Conservation (phyloP, 2,113 vertebrate species). For the Perognathus longimembris region DNA sequence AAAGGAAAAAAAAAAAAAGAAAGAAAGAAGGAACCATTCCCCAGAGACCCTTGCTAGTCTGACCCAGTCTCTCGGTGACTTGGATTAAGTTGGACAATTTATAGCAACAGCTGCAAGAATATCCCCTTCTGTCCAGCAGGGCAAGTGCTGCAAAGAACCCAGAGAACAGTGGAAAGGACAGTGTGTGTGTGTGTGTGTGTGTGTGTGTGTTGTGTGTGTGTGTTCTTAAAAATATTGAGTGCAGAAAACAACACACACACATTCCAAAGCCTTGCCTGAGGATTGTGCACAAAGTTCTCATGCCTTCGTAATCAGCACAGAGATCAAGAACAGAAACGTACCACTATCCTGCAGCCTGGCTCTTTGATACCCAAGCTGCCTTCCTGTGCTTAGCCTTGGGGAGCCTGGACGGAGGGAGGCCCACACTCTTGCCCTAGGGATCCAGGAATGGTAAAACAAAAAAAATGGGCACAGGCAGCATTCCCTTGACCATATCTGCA, state of each 20-base stretch:
- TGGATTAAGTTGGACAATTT: slow-evolving; percentile 22
- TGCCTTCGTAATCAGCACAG: not conserved
- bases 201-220: not conserved
- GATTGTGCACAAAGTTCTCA: not conserved
- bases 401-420: not conserved
- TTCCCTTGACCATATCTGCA: not conserved
- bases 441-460: not conserved
- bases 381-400: not conserved
- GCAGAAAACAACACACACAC: not conserved
- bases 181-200: not conserved
- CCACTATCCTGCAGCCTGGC: not conserved
- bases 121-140: not conserved
- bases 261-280: not conserved
- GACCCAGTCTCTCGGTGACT: not conserved
- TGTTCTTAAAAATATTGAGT: not conserved
- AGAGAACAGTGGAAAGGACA: not conserved
- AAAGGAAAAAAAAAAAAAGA: not conserved
- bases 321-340: not conserved
- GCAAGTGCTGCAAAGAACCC: not conserved
- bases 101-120: slow-evolving; percentile 8
- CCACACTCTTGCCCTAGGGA: not conserved
- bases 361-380: not conserved
- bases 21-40: not conserved
- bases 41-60: not conserved
- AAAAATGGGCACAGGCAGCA: not conserved